phyloP scores from a whole-genome alignment of 2,797 vertebrate genomes.

The Enteromius treurensis region DNA sequence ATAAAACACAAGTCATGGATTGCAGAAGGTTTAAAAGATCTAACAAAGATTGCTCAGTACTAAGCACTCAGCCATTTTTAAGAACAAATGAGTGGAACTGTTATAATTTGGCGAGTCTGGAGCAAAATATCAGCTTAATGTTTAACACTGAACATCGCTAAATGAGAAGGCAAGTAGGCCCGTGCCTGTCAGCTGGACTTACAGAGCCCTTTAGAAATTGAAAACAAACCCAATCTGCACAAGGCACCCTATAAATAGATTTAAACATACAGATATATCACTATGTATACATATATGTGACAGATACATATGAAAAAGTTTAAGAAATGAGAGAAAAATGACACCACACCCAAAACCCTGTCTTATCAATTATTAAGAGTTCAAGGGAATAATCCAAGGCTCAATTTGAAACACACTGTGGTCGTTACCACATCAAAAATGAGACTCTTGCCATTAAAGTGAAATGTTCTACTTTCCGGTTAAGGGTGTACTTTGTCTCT shows the following conservation, averaged over 20 bases:
- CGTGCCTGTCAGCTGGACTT: conserved; percentile 61
- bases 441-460: neutral
- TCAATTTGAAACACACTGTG: neutral
- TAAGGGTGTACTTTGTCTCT: conserved; percentile 49
- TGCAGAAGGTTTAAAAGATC: conserved; percentile 9
- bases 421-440: neutral
- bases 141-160: neutral
- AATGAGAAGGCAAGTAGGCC: conserved; percentile 23
- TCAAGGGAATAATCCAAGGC: neutral
- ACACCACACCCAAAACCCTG: neutral
- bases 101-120: neutral
- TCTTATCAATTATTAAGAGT: conserved; percentile 8
- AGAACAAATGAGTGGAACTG: neutral
- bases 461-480: neutral
- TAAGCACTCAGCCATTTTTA: neutral
- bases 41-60: conserved; percentile 10
- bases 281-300: conserved; percentile 44
- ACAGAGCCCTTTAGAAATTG: conserved; percentile 9
- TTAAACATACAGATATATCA: conserved; percentile 65
- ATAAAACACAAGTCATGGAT: conserved; percentile 13
- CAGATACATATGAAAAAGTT: conserved; percentile 27
- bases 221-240: conserved; percentile 60
- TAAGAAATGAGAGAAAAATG: conserved; percentile 23
- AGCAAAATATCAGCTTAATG: conserved; percentile 4
- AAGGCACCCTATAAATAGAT: conserved; percentile 79